phyloP scores from a whole-genome alignment of 2,797 vertebrate species.

The Sebastes minor region DNA sequence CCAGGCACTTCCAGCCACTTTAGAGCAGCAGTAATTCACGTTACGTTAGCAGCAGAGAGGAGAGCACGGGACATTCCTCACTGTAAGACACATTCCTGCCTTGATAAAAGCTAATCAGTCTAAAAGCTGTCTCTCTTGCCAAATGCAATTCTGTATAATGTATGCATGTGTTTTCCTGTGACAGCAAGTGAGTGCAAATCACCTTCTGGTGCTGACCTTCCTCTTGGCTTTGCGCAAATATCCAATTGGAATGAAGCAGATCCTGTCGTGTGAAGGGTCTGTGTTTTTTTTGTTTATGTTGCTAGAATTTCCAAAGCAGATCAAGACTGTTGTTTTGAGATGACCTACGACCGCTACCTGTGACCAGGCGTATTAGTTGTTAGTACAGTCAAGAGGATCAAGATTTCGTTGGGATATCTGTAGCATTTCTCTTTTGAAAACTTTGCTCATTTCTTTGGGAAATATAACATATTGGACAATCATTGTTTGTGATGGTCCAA shows the following conservation, averaged over 20 bases:
- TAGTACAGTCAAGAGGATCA: constrained; percentile 3
- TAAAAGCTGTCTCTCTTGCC: constrained; percentile 41
- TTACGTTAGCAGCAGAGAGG: constrained; percentile 27
- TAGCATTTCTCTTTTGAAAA: constrained; percentile 24
- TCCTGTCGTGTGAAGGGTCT: background rate
- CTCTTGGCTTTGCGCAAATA: constrained; percentile 7
- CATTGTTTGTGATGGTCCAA: constrained; percentile 23
- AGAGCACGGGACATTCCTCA: constrained; percentile 58
- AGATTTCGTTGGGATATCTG: constrained; percentile 40
- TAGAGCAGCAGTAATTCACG: constrained; percentile 33
- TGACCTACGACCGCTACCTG: constrained; percentile 13
- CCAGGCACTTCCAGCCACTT: constrained; percentile 58
- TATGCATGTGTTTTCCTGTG: constrained; percentile 29
- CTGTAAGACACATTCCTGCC: constrained; percentile 60
- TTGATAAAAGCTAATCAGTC: constrained; percentile 46
- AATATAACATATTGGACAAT: constrained; percentile 48
- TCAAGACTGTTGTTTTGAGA: constrained; percentile 43
- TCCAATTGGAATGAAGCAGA: constrained; percentile 19
- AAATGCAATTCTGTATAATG: constrained; percentile 39
- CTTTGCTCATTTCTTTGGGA: constrained; percentile 15
- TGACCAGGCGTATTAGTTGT: constrained; percentile 31
- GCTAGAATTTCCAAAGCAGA: constrained; percentile 74
- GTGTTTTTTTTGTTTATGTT: constrained; percentile 6
- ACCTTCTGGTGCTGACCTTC: constrained; percentile 46
- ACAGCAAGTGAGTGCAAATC: constrained; percentile 32